Conservation (phyloP, 2,113 vertebrate species). For the Anhinga rufa region DNA sequence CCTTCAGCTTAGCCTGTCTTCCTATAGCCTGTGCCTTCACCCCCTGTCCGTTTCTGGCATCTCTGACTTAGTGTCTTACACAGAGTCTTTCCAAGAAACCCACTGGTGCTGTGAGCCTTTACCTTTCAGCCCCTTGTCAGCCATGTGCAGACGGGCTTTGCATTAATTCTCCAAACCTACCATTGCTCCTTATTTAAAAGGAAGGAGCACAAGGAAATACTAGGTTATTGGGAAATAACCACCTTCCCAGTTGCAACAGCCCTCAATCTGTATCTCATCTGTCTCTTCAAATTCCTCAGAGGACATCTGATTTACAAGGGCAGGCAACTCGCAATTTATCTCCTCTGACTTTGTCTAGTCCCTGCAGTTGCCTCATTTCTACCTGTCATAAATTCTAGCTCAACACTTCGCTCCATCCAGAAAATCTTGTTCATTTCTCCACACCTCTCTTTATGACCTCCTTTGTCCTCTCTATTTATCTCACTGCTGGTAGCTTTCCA, state of each 20-base stretch:
- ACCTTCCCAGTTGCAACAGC: background rate
- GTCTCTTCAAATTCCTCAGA: background rate
- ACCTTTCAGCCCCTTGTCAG: background rate
- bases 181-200: background rate
- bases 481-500: constrained; percentile 26
- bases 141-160: background rate
- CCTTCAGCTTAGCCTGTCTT: background rate
- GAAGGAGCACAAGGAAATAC: background rate
- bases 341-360: background rate
- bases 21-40: background rate
- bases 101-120: background rate
- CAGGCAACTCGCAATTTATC: background rate
- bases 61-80: background rate
- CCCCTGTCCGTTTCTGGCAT: background rate
- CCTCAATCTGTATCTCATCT: background rate
- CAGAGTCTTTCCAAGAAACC: background rate
- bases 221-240: background rate
- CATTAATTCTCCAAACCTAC: background rate
- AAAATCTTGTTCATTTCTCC: background rate
- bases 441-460: background rate
- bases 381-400: constrained; percentile 3
- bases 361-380: background rate
- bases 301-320: background rate
- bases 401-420: background rate
- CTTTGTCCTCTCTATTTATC: background rate